Base-by-base conservation (phyloP, 2,797 vertebrate species). In the Paedocypris micromegethes region DNA sequence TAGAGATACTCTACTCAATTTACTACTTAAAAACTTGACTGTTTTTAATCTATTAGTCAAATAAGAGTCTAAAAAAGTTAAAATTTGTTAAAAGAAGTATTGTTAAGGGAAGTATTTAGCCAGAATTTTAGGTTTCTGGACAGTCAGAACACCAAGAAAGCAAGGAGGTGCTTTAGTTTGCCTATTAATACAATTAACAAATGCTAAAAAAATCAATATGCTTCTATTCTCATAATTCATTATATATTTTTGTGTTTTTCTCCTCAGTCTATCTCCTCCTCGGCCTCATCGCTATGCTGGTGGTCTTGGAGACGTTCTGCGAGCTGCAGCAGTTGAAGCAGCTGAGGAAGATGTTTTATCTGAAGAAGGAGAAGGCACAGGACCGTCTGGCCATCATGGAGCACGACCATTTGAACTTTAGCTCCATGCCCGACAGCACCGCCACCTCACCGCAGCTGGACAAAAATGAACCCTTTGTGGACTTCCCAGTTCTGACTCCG, bases 251-350 rank as follows among this genome's bases (percentile, higher is more conserved):
- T 42, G 68, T 3, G 78, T 54, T 63, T 41, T 0, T 1, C 58
- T 3, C 5, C 5, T 42, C 82, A 98, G 95, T 94, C 74, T 98
- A 97, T 83, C 87, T 98, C 61, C 81, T 98, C 58, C 86, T 97
- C 58, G 96, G 96, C 52, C 92, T 98, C 63, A 91, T 97, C 0
- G 92, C 93, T 68, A 97, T 98, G 93, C 77, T 98, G 83, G 94
- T 98, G 38, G 93, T 97, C 60, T 87, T 98, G 63, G 96, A 98
- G 82, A 98, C 96, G 61, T 96, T 98, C 89, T 98, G 95, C 51
- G 95, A 98, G 84, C 92, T 98, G 69, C 94, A 93, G 60, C 93
- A 97, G 73, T 88, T 98, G 77, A 98, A 97, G 81, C 93, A 93
- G 65, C 93, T 98, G 77, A 89, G 94, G 64, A 96, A 95, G 82